Conservation (phyloP, 2,797 vertebrate genomes). For the Neostethus bicornis region DNA sequence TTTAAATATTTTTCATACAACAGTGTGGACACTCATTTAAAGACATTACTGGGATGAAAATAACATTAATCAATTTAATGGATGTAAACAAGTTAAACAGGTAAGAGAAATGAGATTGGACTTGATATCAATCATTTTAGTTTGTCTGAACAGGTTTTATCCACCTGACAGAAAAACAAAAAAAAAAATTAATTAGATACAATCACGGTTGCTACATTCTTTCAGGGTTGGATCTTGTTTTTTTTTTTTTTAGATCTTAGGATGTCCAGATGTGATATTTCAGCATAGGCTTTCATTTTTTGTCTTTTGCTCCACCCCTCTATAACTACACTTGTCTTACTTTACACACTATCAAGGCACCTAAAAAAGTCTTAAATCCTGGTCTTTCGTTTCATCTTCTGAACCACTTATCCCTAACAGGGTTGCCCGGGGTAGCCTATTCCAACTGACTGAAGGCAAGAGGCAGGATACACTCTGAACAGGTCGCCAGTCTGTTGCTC, state of each 20-base stretch:
- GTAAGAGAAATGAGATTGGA: background rate
- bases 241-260: background rate
- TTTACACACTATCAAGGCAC: too few relatives aligned
- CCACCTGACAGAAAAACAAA: background rate
- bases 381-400: too few relatives aligned
- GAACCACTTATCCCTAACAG: too few relatives aligned
- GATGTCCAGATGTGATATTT: background rate
- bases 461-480: too few relatives aligned
- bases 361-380: too few relatives aligned
- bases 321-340: too few relatives aligned
- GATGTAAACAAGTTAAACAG: background rate
- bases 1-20: slow-evolving; percentile 12
- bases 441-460: too few relatives aligned
- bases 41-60: background rate
- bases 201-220: background rate
- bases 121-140: background rate
- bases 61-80: background rate
- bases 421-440: too few relatives aligned
- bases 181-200: background rate
- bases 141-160: slow-evolving; percentile 6
- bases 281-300: background rate
- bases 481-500: too few relatives aligned
- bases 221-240: background rate
- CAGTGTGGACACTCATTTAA: background rate
- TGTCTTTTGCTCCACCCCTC: too few relatives aligned